phyloP scores from a whole-genome alignment of 2,113 vertebrate genomes.

The Leucosticte australis region DNA sequence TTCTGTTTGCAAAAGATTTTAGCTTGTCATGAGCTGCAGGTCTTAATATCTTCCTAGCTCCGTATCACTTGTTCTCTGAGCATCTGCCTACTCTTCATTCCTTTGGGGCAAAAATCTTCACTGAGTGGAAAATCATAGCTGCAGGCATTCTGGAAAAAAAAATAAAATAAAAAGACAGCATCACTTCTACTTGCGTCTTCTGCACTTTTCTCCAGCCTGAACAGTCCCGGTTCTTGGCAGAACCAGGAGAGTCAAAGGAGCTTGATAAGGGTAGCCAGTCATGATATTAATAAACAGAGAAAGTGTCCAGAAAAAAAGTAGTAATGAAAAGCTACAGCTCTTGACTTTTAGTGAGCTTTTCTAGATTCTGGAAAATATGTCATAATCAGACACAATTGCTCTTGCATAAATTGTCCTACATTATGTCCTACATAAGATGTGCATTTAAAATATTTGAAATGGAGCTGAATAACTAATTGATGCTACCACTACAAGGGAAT shows the following conservation, averaged over 20 bases:
- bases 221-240: not conserved
- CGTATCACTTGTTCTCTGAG: not conserved
- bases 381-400: not conserved
- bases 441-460: not conserved
- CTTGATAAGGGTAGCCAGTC: not conserved
- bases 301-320: not conserved
- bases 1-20: not conserved
- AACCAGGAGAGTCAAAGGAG: not conserved
- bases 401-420: not conserved
- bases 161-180: not conserved
- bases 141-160: not conserved
- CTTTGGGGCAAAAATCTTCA: not conserved
- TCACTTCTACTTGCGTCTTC: not conserved
- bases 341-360: not conserved
- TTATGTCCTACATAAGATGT: not conserved
- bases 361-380: not conserved
- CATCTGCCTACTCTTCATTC: not conserved
- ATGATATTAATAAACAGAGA: not conserved
- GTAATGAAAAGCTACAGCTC: not conserved
- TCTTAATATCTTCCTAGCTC: not conserved
- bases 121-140: not conserved
- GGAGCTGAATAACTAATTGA: not conserved
- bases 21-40: not conserved
- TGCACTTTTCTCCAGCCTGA: not conserved
- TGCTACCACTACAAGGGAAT: not conserved